These are phyloP conservation scores for Podarcis muralis DNA, from an alignment of 2,113 vertebrate species.

Conservation along the genomic window DNA sequence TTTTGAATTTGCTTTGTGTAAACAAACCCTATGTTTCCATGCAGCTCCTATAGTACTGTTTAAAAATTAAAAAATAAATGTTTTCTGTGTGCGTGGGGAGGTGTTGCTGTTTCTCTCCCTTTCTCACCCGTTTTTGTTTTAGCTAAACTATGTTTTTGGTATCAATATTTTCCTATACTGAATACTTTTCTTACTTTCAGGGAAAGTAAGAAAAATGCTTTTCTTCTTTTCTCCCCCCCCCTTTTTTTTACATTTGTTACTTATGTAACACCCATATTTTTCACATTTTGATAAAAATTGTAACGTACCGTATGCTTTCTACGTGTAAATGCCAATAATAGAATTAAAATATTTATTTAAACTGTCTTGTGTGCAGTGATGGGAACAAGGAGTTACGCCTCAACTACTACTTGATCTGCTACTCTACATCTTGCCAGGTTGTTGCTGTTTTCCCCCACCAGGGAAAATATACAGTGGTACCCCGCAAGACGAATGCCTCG, in stretches of 20 bases:
- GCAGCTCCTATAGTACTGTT: slow-evolving; percentile 88
- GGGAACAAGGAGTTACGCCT: background rate
- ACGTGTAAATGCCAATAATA: slow-evolving; percentile 99
- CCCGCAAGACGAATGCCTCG: too few relatives aligned
- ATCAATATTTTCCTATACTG: slow-evolving; percentile 97
- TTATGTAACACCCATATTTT: slow-evolving; percentile 98
- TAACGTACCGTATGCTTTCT: slow-evolving; percentile 99
- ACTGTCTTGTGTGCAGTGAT: slow-evolving; percentile 64
- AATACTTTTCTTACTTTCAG: slow-evolving; percentile 98
- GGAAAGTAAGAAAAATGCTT: slow-evolving; percentile 94
- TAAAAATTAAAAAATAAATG: slow-evolving; percentile 79
- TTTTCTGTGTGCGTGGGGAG: background rate
- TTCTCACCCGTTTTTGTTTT: slow-evolving; percentile 75
- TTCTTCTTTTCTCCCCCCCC: slow-evolving; percentile 25
- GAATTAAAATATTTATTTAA: slow-evolving; percentile 99
- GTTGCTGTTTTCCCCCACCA: background rate
- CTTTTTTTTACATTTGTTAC: slow-evolving; percentile 99
- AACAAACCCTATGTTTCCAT: slow-evolving; percentile 78
- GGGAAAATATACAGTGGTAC: background rate
- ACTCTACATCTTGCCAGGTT: background rate
- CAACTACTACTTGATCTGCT: background rate
- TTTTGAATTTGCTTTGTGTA: slow-evolving; percentile 66
- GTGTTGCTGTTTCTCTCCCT: background rate
- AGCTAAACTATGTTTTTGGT: slow-evolving; percentile 94
- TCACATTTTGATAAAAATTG: slow-evolving; percentile 98